Conservation (phyloP, 1,140 invertebrate genomes). For the Mycetomoellerius zeteki region DNA sequence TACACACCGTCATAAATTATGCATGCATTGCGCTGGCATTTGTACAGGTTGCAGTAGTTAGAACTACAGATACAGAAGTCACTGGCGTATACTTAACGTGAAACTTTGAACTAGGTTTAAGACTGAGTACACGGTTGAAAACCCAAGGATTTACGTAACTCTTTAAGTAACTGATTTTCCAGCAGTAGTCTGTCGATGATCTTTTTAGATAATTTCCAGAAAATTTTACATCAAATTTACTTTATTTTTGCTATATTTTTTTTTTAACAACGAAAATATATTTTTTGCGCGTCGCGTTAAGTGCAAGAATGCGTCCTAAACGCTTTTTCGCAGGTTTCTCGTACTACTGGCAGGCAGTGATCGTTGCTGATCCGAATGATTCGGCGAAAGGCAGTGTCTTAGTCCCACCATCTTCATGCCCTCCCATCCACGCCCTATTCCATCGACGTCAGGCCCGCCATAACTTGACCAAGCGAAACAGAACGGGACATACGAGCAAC, state of each 20-base stretch:
- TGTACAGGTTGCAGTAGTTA: constrained; percentile 26
- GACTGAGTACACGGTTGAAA: constrained; percentile 28
- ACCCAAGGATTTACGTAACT: constrained; percentile 30
- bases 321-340: neutral
- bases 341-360: constrained; percentile 41
- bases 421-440: constrained; percentile 68
- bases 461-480: constrained; percentile 73
- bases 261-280: neutral
- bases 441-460: constrained; percentile 65
- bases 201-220: neutral
- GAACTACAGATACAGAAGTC: constrained; percentile 28
- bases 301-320: neutral
- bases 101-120: constrained; percentile 51
- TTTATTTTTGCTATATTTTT: neutral
- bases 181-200: constrained; percentile 11
- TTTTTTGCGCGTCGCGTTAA: neutral
- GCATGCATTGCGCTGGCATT: constrained; percentile 33
- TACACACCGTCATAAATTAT: constrained; percentile 49
- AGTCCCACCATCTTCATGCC: constrained; percentile 43
- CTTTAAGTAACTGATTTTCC: constrained; percentile 47
- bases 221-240: neutral
- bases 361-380: constrained; percentile 58
- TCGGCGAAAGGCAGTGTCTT: constrained; percentile 59
- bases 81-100: constrained; percentile 12
- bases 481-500: constrained; percentile 59